Evolutionary conservation across 2,888 invertebrate species (phyloP).

Genomic region (Rambutsinella grinnellia): DNA sequence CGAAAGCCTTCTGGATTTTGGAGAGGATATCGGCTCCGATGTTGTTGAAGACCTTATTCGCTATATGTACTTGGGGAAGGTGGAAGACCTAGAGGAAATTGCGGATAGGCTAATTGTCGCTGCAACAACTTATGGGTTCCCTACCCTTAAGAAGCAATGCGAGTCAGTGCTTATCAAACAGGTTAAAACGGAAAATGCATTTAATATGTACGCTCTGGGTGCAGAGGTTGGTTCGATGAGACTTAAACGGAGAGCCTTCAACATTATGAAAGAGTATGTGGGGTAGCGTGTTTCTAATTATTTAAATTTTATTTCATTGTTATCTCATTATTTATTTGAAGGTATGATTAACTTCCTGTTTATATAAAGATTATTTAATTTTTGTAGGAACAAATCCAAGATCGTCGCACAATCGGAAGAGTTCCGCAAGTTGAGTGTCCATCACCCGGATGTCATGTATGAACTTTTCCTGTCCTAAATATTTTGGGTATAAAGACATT

Average conservation of each 20-base stretch:
- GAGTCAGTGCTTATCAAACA: conserved; percentile 52
- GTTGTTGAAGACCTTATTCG: conserved; percentile 60
- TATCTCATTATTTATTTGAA: not conserved
- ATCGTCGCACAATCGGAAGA: conserved; percentile 56
- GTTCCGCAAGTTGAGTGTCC: conserved; percentile 54
- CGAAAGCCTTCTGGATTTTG: conserved; percentile 58
- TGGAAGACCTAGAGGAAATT: conserved; percentile 60
- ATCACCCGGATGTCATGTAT: conserved; percentile 59
- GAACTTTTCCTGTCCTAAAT: conserved; percentile 59
- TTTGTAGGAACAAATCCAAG: conserved; percentile 57
- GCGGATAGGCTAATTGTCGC: conserved; percentile 56
- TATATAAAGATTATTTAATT: not conserved
- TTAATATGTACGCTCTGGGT: conserved; percentile 56
- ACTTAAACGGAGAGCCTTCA: conserved; percentile 51
- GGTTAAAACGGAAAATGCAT: conserved; percentile 59
- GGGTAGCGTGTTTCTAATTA: no score
- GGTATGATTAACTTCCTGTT: conserved; percentile 5
- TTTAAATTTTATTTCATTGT: not conserved
- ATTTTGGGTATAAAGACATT: not conserved
- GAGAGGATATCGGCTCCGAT: conserved; percentile 56
- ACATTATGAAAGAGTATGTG: conserved; percentile 59
- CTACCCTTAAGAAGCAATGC: conserved; percentile 51
- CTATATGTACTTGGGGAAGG: conserved; percentile 60
- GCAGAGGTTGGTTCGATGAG: conserved; percentile 55
- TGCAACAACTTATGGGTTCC: conserved; percentile 54